phyloP scores from a whole-genome alignment of 1,140 invertebrate species.

The Eupristina koningsbergeri region DNA sequence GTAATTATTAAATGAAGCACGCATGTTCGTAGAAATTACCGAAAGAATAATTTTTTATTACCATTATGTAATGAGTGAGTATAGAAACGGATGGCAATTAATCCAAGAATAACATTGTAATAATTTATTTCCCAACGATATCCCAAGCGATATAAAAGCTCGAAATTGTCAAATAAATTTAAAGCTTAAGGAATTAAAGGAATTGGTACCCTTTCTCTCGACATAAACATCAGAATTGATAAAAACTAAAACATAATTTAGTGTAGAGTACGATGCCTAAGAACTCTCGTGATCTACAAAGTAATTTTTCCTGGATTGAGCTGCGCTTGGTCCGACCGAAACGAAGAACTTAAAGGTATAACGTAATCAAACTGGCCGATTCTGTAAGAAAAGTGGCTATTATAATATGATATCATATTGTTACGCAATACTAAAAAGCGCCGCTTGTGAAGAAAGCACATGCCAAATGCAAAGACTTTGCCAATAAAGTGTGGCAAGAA shows the following conservation, averaged over 20 bases:
- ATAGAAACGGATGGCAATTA: too few species aligned
- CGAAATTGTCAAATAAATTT: neutral
- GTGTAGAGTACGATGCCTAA: neutral
- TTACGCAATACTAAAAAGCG: neutral
- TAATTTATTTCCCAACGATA: neutral
- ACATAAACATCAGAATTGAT: conserved; percentile 10
- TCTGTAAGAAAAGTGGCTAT: neutral
- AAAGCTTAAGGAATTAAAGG: neutral
- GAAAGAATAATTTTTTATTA: too few species aligned
- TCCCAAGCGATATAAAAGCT: neutral
- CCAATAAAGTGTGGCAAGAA: neutral
- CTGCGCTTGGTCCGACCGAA: too few species aligned
- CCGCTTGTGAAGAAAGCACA: neutral
- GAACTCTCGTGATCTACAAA: neutral
- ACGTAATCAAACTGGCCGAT: neutral
- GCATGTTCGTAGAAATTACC: too few species aligned
- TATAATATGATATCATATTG: neutral
- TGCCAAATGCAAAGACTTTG: neutral
- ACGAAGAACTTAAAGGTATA: neutral
- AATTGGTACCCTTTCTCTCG: neutral
- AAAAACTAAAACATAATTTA: conserved; percentile 1
- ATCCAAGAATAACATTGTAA: neutral
- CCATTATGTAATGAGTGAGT: too few species aligned
- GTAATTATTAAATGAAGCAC: too few species aligned
- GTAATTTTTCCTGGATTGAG: neutral